Evolutionary conservation across 2,113 vertebrate genomes (phyloP).

Genomic region (Pristiophorus japonicus): DNA sequence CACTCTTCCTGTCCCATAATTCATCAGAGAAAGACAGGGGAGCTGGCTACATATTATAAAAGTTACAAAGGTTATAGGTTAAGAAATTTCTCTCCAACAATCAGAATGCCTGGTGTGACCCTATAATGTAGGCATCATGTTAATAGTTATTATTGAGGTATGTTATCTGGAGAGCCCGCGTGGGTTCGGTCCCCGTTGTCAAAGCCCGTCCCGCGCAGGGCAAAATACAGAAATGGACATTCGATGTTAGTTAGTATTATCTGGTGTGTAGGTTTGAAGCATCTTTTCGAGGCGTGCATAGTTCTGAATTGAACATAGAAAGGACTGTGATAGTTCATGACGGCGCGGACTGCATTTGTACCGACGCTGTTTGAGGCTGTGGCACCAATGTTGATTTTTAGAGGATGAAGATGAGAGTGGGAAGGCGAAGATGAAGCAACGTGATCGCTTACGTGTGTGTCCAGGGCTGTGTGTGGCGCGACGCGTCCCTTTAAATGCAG

Average conservation of each 20-base stretch:
- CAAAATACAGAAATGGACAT: no score
- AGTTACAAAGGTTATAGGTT: no score
- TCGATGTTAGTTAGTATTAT: no score
- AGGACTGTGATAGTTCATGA: background rate
- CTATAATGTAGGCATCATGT: background rate
- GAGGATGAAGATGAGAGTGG: background rate
- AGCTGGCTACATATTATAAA: no score
- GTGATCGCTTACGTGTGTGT: background rate
- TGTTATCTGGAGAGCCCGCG: background rate
- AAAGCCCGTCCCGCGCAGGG: no score
- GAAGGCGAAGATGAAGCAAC: background rate
- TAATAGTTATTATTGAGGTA: background rate
- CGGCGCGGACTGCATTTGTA: background rate
- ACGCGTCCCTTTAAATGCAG: background rate
- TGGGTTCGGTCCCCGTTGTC: no score
- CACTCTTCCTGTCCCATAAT: no score
- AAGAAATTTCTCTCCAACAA: no score
- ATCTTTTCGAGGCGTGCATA: background rate
- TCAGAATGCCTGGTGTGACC: background rate
- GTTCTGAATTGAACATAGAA: background rate
- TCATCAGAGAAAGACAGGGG: no score
- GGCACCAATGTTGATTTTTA: background rate
- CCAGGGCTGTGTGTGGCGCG: background rate
- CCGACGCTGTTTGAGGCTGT: background rate
- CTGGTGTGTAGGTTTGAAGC: background rate